A percentile compares a stretch with the other conserved stretches of the same genome.
Evolutionary conservation across 2,113 vertebrate genomes (phyloP).

Genomic region (Papio anubis): DNA sequence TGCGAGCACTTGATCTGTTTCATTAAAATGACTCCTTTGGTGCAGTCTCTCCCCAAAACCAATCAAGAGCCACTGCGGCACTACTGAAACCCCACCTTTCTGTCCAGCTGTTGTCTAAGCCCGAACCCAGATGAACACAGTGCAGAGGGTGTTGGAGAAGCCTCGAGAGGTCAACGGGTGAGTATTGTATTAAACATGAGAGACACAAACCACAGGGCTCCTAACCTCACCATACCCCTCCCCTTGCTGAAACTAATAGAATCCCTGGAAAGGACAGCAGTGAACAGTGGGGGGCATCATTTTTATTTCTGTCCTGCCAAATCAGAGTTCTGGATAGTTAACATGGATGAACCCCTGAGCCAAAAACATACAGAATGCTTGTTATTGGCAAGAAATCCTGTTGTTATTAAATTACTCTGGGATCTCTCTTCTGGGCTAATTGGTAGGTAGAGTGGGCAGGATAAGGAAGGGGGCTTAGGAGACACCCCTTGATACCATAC

Average conservation of each 20-base stretch:
- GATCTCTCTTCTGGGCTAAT: background rate
- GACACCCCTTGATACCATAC: background rate
- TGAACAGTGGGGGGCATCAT: background rate
- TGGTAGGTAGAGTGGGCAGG: background rate
- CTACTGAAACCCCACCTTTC: background rate
- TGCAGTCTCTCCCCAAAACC: background rate
- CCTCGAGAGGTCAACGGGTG: accelerated
- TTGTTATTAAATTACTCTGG: background rate
- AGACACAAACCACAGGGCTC: too few relatives aligned
- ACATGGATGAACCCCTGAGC: background rate
- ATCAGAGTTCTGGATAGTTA: background rate
- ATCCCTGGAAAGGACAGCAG: background rate
- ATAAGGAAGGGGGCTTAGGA: background rate
- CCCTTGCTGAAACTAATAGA: background rate
- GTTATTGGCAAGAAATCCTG: background rate
- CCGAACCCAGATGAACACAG: background rate
- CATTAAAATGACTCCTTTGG: slow-evolving; percentile 5
- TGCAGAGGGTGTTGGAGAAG: background rate
- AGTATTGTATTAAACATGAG: accelerated
- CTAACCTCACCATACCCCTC: accelerated
- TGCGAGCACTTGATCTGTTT: background rate
- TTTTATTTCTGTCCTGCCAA: background rate
- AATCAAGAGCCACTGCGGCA: background rate
- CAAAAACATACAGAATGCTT: background rate
- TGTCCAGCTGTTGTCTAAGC: background rate